phyloP scores from a whole-genome alignment of 1,140 invertebrate genomes.

The Drosophila sucinea region DNA sequence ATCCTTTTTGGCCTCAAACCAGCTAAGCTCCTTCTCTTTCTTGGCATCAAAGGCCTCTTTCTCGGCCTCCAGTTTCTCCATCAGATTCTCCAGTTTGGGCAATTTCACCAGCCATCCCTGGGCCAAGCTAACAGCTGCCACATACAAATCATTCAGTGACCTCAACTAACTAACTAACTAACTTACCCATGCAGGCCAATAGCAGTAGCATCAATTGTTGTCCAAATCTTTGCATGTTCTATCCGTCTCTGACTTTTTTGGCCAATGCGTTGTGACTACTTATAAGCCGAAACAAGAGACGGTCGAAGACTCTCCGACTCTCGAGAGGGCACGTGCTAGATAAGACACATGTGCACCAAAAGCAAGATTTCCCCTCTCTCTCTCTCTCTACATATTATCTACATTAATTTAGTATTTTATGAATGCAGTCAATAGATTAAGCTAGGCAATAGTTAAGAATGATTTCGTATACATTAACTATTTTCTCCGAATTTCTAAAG shows the following conservation, averaged over 20 bases:
- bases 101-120: constrained; percentile 49
- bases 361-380: neutral
- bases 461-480: neutral
- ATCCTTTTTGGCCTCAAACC: constrained; percentile 50
- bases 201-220: constrained; percentile 56
- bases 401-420: constrained; percentile 6
- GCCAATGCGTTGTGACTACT: constrained; percentile 38
- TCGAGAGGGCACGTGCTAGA: constrained; percentile 56
- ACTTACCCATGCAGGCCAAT: constrained; percentile 55
- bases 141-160: neutral
- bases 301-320: no score
- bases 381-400: neutral
- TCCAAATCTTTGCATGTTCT: constrained; percentile 43
- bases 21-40: constrained; percentile 40
- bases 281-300: constrained; percentile 49
- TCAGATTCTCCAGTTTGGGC: constrained; percentile 52
- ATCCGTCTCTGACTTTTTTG: constrained; percentile 11
- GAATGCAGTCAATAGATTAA: neutral
- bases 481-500: no score
- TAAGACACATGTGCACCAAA: constrained; percentile 15
- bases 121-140: constrained; percentile 43
- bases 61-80: constrained; percentile 34
- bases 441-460: neutral
- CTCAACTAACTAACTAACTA: neutral
- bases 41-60: constrained; percentile 26